A percentile compares a stretch with the other conserved stretches of the same genome.
These are phyloP conservation scores for Mobula hypostoma DNA, from an alignment of 2,113 vertebrate species.

Conservation along the genomic window DNA sequence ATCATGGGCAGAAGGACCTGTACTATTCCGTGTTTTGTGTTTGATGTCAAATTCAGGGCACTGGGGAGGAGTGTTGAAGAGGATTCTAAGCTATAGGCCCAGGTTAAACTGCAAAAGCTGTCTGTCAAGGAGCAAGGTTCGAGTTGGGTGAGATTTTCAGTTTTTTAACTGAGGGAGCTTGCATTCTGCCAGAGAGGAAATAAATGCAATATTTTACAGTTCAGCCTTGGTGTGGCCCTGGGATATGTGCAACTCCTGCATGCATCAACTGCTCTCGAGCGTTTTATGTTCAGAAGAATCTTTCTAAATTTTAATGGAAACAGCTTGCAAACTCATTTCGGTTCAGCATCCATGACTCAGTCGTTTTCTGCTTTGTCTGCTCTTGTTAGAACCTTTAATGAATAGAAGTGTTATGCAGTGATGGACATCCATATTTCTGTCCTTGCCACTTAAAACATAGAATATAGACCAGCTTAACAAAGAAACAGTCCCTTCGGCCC, in stretches of 20 bases:
- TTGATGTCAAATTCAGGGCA: not conserved
- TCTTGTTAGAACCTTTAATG: not conserved
- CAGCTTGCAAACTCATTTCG: not conserved
- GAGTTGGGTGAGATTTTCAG: conserved; percentile 10
- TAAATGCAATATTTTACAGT: not conserved
- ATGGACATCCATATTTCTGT: no score
- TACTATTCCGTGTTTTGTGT: no score
- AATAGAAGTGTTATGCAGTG: not conserved
- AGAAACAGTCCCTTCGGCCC: no score
- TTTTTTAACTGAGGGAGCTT: not conserved
- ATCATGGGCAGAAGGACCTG: no score
- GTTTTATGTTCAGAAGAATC: not conserved
- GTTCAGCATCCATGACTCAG: not conserved
- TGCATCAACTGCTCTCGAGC: not conserved
- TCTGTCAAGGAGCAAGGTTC: not conserved
- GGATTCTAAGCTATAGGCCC: not conserved
- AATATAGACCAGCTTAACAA: no score
- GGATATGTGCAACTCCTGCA: not conserved
- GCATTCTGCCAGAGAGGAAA: not conserved
- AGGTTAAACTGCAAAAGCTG: not conserved
- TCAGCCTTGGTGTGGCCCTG: not conserved
- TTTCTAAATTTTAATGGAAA: not conserved
- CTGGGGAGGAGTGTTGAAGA: not conserved
- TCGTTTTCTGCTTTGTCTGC: not conserved
- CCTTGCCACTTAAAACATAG: no score